These are phyloP conservation scores for Poecilia latipinna DNA, from an alignment of 2,113 vertebrate genomes.

Conservation along the genomic window DNA sequence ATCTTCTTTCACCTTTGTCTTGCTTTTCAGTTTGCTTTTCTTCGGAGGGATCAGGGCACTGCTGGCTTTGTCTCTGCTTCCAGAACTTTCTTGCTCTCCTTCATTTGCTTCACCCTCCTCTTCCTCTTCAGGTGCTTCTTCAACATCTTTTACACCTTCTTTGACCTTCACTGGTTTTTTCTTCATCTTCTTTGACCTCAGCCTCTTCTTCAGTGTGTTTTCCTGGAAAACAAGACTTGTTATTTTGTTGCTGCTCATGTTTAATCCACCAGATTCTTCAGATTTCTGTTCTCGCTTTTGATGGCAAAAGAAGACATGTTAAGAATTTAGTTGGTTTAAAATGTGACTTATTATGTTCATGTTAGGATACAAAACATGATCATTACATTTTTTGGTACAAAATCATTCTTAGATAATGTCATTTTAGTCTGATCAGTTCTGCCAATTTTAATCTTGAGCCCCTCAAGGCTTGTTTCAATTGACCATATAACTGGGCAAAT, in stretches of 20 bases:
- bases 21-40: constrained; percentile 62
- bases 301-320: neutral
- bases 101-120: constrained; percentile 50
- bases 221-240: constrained; percentile 65
- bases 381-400: no score
- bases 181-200: constrained; percentile 73
- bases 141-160: constrained; percentile 9
- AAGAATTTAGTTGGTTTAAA: no score
- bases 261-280: neutral
- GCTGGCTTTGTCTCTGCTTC: constrained; percentile 61
- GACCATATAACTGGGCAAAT: no score
- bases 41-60: constrained; percentile 64
- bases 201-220: constrained; percentile 61
- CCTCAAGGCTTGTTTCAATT: no score
- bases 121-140: constrained; percentile 8
- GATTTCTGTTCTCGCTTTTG: neutral
- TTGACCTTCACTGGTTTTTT: constrained; percentile 72
- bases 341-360: no score
- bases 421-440: no score
- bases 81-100: constrained; percentile 54
- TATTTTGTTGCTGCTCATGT: neutral
- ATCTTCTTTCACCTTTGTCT: constrained; percentile 71
- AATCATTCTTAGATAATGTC: no score
- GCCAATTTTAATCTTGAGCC: no score
- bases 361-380: no score